These are phyloP conservation scores for Orthonyx spaldingii DNA, from an alignment of 2,113 vertebrate genomes.

Conservation along the genomic window DNA sequence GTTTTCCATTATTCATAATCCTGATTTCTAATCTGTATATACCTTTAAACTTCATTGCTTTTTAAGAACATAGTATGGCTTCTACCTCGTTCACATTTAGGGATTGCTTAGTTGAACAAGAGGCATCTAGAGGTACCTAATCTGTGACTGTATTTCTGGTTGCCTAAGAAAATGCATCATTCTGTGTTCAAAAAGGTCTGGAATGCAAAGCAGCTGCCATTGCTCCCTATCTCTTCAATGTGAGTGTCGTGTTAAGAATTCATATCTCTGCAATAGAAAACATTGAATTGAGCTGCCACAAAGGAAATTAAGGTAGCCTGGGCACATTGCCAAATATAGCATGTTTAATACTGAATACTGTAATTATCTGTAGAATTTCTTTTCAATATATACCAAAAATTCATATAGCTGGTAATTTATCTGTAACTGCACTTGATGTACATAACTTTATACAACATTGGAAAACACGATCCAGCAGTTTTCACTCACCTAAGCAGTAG, in stretches of 20 bases:
- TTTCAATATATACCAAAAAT: neutral
- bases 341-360: neutral
- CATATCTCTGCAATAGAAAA: neutral
- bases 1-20: neutral
- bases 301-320: neutral
- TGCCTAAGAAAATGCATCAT: neutral
- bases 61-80: neutral
- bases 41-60: neutral
- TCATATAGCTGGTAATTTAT: neutral
- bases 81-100: neutral
- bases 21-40: neutral
- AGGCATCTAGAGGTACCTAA: neutral
- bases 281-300: neutral
- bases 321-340: neutral
- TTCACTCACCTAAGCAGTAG: neutral
- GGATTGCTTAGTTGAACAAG: neutral
- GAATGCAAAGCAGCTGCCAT: neutral
- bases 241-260: neutral
- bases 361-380: neutral
- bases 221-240: neutral
- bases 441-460: rapidly evolving
- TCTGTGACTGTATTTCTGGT: neutral
- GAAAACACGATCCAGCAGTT: neutral
- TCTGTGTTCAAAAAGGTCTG: neutral
- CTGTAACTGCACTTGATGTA: neutral